Evolutionary conservation across 1,140 invertebrate genomes (phyloP).

Genomic region (Gerris buenoi): DNA sequence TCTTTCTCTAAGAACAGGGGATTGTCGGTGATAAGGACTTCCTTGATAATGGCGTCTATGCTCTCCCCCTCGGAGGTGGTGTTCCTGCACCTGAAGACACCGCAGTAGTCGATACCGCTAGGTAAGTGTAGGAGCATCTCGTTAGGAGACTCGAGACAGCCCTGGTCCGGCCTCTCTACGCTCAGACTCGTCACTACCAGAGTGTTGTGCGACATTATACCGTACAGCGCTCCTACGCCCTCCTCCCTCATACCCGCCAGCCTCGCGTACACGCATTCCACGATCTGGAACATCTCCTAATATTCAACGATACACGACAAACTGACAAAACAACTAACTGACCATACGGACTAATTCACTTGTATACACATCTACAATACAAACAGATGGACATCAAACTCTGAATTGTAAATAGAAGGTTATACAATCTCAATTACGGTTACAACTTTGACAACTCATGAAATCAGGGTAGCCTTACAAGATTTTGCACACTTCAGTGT

Average conservation of each 20-base stretch:
- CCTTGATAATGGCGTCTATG: neutral
- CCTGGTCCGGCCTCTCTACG: neutral
- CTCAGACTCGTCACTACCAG: neutral
- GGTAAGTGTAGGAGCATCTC: neutral
- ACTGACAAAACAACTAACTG: no score
- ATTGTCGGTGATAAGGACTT: neutral
- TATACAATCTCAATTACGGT: no score
- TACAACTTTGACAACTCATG: no score
- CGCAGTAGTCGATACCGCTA: neutral
- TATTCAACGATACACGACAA: no score
- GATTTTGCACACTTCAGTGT: no score
- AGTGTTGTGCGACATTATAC: neutral
- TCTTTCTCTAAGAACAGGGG: neutral
- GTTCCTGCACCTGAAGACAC: neutral
- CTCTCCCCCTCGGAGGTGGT: neutral
- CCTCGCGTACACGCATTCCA: neutral
- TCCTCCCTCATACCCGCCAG: neutral
- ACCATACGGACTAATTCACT: no score
- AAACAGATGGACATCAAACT: no score
- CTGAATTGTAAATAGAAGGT: no score
- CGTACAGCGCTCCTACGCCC: neutral
- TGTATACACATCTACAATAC: no score
- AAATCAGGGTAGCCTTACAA: no score
- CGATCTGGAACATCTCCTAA: neutral
- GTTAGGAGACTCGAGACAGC: neutral